phyloP scores from a whole-genome alignment of 2,113 vertebrate genomes.

The Perca schrenkii region DNA sequence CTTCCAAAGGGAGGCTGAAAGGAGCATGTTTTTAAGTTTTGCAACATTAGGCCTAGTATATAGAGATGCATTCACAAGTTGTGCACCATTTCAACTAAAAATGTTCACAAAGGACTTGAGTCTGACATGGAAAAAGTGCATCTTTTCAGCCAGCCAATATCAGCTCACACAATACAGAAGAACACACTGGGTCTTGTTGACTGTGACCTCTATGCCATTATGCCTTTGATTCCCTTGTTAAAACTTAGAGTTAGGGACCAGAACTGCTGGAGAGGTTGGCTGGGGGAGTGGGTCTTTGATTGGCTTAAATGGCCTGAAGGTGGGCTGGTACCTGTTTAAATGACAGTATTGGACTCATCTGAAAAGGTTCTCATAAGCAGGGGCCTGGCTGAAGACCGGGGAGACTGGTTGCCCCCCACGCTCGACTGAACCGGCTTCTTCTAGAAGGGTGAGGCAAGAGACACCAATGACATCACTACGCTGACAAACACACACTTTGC shows the following conservation, averaged over 20 bases:
- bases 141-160: conserved; percentile 78
- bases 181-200: conserved; percentile 38
- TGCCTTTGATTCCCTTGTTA: conserved; percentile 46
- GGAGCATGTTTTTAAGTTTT: conserved; percentile 40
- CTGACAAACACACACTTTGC: conserved; percentile 48
- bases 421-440: conserved; percentile 88
- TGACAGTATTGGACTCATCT: conserved; percentile 95
- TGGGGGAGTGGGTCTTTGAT: conserved; percentile 53
- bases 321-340: conserved; percentile 94
- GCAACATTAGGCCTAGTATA: background rate
- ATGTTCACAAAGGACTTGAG: background rate
- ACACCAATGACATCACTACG: conserved; percentile 81
- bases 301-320: conserved; percentile 60
- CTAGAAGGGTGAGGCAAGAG: conserved; percentile 91
- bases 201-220: background rate
- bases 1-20: conserved; percentile 73
- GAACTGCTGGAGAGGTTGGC: conserved; percentile 22
- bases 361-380: conserved; percentile 99
- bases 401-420: conserved; percentile 84
- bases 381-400: conserved; percentile 93
- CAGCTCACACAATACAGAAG: conserved; percentile 57
- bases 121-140: conserved; percentile 20
- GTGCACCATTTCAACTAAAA: conserved; percentile 6
- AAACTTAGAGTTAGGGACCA: conserved; percentile 40
- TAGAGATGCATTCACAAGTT: conserved; percentile 1